Evolutionary conservation across 2,888 invertebrate species (phyloP).

Genomic region (Ditula angustiorana): DNA sequence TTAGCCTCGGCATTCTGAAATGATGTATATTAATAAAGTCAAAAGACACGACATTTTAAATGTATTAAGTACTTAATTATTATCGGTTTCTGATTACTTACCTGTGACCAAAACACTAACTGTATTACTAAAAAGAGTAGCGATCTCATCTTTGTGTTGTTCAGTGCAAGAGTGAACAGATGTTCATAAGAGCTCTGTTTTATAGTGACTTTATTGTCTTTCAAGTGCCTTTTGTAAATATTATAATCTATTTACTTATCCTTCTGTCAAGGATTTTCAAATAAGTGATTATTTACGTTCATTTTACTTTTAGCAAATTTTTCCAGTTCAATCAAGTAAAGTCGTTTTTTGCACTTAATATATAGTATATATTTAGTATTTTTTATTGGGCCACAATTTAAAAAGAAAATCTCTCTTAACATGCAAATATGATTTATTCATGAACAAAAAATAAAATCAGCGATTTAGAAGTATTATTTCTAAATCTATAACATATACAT

Average conservation of each 20-base stretch:
- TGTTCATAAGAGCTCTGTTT: background rate
- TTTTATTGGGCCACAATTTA: background rate
- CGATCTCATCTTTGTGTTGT: conserved; percentile 32
- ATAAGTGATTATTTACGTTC: background rate
- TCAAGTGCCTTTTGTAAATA: conserved; percentile 10
- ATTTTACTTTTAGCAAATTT: too few species aligned
- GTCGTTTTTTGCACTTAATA: too few species aligned
- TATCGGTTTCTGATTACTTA: conserved; percentile 14
- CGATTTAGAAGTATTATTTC: background rate
- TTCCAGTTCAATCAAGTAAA: too few species aligned
- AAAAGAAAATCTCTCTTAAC: background rate
- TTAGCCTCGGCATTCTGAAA: conserved; percentile 27
- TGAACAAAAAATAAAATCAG: background rate
- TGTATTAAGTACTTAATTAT: too few species aligned
- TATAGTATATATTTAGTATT: background rate
- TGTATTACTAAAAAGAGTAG: conserved; percentile 6
- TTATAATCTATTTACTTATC: conserved; percentile 25
- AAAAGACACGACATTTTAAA: too few species aligned
- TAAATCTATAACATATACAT: background rate
- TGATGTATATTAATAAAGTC: background rate
- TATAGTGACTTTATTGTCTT: conserved; percentile 21
- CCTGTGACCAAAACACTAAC: conserved; percentile 12
- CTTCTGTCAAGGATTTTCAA: conserved; percentile 9
- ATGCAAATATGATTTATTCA: conserved; percentile 14
- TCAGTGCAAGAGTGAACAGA: conserved; percentile 2